Base-by-base conservation (phyloP, 1,140 invertebrate genomes). In the Heliconius himera region DNA sequence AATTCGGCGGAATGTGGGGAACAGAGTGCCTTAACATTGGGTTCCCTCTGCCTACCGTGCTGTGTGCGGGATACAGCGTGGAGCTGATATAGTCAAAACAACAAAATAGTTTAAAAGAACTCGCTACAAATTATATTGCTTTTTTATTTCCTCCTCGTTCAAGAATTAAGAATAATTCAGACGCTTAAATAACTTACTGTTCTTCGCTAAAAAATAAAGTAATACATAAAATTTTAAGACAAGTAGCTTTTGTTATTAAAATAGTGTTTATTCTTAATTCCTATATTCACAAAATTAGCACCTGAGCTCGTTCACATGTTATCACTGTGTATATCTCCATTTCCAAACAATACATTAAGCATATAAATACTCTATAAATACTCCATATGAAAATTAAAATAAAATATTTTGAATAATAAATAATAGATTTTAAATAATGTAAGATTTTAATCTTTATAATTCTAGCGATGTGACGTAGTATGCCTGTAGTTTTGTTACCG, bases 331-430 rank as follows among this genome's bases (percentile, higher is more conserved):
- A 80, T 49, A 80, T 76, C 29, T 80, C 38, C 26, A 22, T 80
- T 70, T 74, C 71, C 71, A 81, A 77, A 81, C 41, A 77, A 74
- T 29, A 74, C 29, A 41, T 49, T 74, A 74, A 71, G 76, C 71
- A 77, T 66, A 70, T 78, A 78, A 78, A 74, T 56, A 54, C 56
- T 81, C 56, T 29, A 60, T 54, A 81, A 81, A 81, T 81, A 77
- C 77, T 77, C 74, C 72, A 20, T 74, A 73, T 66, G 54, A 29
- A 71, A 71, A 36, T 72, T 54, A 54, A 77, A 36, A 77, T 71
- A 72, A 46, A 46, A 46, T 46, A 46, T 46, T 46, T 46, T 1
- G 16, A 46, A 46, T 16, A 46, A 46, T 46, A 46, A 46, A 46
- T 36, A 22, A 76, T 76, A 77, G 49, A 38, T 78, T 78, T 54